A percentile compares a stretch with the other conserved stretches of the same genome.
Conservation (phyloP, 2,888 invertebrate species). For the Idaea aversata region DNA sequence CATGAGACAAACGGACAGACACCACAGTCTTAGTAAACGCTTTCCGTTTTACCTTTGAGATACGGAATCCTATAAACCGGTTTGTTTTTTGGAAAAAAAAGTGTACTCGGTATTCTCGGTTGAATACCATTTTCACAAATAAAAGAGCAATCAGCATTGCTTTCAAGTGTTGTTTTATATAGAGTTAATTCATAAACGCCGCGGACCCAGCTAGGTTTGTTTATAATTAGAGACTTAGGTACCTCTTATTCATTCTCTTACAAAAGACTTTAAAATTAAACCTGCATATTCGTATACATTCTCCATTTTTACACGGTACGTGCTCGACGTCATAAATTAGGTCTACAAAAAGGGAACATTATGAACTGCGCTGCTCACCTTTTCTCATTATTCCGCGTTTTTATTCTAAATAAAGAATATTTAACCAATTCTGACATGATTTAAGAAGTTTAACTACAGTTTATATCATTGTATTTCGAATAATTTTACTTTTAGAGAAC, state of each 20-base stretch:
- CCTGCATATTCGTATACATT: slow-evolving; percentile 66
- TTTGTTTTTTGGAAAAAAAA: slow-evolving; percentile 29
- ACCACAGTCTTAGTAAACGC: slow-evolving; percentile 3
- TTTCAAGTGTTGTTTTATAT: slow-evolving; percentile 48
- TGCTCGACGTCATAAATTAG: slow-evolving; percentile 68
- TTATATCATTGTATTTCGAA: no score
- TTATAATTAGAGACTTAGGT: slow-evolving; percentile 63
- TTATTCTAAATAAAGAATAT: slow-evolving; percentile 20
- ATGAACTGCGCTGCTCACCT: slow-evolving; percentile 55
- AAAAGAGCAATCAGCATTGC: slow-evolving; percentile 36
- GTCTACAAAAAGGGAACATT: slow-evolving; percentile 65
- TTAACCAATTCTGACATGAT: background rate
- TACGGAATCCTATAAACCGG: background rate
- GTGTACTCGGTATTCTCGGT: slow-evolving; percentile 4
- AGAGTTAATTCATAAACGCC: slow-evolving; percentile 52
- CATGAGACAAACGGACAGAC: no score
- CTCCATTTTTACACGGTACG: slow-evolving; percentile 61
- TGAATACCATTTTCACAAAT: slow-evolving; percentile 22
- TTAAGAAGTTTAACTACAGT: background rate
- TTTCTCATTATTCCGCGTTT: slow-evolving; percentile 60
- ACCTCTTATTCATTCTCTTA: slow-evolving; percentile 63
- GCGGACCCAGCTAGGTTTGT: slow-evolving; percentile 45
- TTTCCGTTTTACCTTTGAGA: no score
- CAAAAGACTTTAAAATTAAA: slow-evolving; percentile 68
- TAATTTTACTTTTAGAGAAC: no score